Percentiles rank a stretch among this genome's conserved stretches.
Conservation (phyloP, 2,888 invertebrate species). For the Acronicta leporina region DNA sequence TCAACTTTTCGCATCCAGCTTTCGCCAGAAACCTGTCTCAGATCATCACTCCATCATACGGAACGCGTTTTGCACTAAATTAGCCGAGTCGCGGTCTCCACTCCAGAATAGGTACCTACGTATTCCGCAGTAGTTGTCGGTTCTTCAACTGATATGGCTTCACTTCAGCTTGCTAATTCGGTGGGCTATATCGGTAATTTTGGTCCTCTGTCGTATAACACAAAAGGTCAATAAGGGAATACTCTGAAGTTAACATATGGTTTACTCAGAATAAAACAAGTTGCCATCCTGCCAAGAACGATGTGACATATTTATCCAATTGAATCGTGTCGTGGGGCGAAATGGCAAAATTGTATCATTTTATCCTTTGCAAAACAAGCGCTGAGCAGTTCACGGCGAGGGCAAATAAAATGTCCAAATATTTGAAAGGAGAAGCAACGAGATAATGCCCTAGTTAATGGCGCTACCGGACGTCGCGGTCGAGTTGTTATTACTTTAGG, state of each 20-base stretch:
- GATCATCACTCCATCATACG: too few species aligned
- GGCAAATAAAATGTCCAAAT: constrained; percentile 77
- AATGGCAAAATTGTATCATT: constrained; percentile 48
- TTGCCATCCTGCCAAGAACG: constrained; percentile 15
- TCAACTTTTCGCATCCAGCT: too few species aligned
- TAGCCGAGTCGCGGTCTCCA: too few species aligned
- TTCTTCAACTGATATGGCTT: too few species aligned
- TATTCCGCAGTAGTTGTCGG: too few species aligned
- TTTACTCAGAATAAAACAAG: constrained; percentile 6
- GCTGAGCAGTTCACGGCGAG: constrained; percentile 18
- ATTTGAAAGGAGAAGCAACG: constrained; percentile 76
- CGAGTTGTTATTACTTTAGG: constrained; percentile 75
- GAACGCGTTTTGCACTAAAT: too few species aligned
- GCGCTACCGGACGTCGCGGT: constrained; percentile 73
- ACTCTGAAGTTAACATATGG: neutral
- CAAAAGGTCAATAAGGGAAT: too few species aligned
- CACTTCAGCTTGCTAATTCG: too few species aligned
- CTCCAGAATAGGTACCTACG: too few species aligned
- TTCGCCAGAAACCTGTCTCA: too few species aligned
- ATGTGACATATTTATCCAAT: constrained; percentile 44
- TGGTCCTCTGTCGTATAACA: too few species aligned
- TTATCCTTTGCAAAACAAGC: constrained; percentile 32
- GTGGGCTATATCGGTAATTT: too few species aligned
- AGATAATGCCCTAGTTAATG: constrained; percentile 82
- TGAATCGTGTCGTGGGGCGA: constrained; percentile 30